Base-by-base conservation (phyloP, 1,140 invertebrate species). In the Drosophila pectinifera region DNA sequence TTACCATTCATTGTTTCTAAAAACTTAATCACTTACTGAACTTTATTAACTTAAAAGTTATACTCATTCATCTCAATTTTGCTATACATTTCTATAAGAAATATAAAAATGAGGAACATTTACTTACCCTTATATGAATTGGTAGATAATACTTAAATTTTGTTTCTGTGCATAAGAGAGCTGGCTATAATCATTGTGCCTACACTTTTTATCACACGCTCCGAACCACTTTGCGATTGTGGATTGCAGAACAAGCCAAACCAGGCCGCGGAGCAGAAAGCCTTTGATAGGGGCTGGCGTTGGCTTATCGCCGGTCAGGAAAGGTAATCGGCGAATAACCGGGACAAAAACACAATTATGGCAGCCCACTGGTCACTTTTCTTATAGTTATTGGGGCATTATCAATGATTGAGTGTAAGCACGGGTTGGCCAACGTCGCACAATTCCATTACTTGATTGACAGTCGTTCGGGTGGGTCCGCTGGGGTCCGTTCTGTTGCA, bases 321-420 rank as follows among this genome's bases (percentile, higher is more conserved):
- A 36, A 42, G 57, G 48, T 75, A 75, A 83, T 75, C 80, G 58
- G 56, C 56, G 73, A 67, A 56, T 67, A 63, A 57, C 62, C 57
- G 46, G 57, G 64, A 39, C 48, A 22, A 41, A 73, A 72, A 51
- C 53, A 36, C 31, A 73, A 75, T 57, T 85, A 65, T 49, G 49
- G 18, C 72, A 62, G 46, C 58, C 45, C 59, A 70, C 79, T 63
- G 56, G 48, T 62, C 63, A 41, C 34, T 45, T 69, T 70, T 46
- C 64, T 42, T 68, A 13, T 42, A 24, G 59, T 5, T 14, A 62
- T 41, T 62, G 22, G 18, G 26, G 43, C 46, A 65, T 65, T 88
- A 88, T 88, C 79, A 73, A 75, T 86, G 83, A 88, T 86, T 82
- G 83, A 86, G 78, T 68, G 65, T 72, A 68, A 88, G 83, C 79